These are phyloP conservation scores for Heliconius ethilla DNA, from an alignment of 2,888 invertebrate genomes.

Conservation along the genomic window DNA sequence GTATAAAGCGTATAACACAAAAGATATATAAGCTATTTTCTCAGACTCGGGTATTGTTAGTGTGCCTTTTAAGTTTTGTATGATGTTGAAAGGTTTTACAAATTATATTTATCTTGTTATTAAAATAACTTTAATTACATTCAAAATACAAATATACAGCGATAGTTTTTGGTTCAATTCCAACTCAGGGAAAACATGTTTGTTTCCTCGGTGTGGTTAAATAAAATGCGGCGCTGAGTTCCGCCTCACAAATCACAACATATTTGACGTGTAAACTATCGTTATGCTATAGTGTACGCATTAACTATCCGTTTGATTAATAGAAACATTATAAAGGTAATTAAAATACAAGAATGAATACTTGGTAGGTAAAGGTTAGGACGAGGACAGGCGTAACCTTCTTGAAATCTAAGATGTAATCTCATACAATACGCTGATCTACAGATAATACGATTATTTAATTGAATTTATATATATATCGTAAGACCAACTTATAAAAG, in stretches of 20 bases:
- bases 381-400: conserved; percentile 6
- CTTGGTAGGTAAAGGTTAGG: background rate
- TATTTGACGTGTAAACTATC: no score
- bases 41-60: background rate
- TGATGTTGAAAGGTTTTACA: background rate
- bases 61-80: background rate
- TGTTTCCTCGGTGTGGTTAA: background rate
- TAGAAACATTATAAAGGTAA: background rate
- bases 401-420: conserved; percentile 22
- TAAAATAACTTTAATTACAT: background rate
- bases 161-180: background rate
- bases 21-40: background rate
- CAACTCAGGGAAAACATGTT: background rate
- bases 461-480: background rate
- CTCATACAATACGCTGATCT: conserved; percentile 2
- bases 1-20: background rate
- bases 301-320: background rate
- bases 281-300: background rate
- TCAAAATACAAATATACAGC: no score
- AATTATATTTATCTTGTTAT: background rate
- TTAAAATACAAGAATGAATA: conserved; percentile 3
- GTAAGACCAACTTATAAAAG: no score
- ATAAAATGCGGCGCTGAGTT: background rate
- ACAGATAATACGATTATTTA: background rate
- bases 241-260: background rate